A percentile compares a stretch with the other conserved stretches of the same genome.
phyloP scores from a whole-genome alignment of 1,140 invertebrate genomes.

The Geopemphigus sp. region DNA sequence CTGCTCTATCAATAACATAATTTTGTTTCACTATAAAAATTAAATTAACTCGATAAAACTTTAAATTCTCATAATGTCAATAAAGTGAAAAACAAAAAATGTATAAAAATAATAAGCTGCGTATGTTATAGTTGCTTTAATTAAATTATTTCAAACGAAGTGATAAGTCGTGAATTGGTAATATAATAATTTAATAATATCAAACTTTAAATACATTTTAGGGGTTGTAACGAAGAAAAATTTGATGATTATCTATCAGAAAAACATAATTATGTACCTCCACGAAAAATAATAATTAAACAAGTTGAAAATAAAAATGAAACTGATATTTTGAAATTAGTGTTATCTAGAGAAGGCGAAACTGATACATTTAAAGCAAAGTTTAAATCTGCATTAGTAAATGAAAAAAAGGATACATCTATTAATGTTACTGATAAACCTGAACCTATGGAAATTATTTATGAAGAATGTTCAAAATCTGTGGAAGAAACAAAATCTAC shows the following conservation, averaged over 20 bases:
- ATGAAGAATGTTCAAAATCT: neutral
- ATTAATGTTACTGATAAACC: neutral
- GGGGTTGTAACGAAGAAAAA: neutral
- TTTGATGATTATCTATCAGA: neutral
- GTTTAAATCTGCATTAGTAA: neutral
- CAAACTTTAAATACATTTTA: neutral
- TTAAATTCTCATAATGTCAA: too few relatives aligned
- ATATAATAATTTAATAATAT: neutral
- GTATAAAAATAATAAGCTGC: too few relatives aligned
- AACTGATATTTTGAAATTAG: constrained; percentile 23
- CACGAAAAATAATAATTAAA: too few relatives aligned
- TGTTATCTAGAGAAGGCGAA: constrained; percentile 26
- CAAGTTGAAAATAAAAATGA: neutral
- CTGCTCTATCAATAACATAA: too few relatives aligned
- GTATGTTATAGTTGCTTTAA: too few relatives aligned
- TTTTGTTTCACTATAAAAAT: too few relatives aligned
- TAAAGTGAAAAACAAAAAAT: too few relatives aligned
- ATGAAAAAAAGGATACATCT: neutral
- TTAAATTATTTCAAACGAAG: too few relatives aligned
- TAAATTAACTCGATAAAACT: too few relatives aligned
- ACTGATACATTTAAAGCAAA: constrained; percentile 26
- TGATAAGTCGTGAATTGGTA: too few relatives aligned
- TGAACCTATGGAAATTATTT: neutral
- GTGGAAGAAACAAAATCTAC: too few relatives aligned
- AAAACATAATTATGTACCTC: too few relatives aligned